Conservation (phyloP, 2,888 invertebrate genomes). For the Papilio protenor region DNA sequence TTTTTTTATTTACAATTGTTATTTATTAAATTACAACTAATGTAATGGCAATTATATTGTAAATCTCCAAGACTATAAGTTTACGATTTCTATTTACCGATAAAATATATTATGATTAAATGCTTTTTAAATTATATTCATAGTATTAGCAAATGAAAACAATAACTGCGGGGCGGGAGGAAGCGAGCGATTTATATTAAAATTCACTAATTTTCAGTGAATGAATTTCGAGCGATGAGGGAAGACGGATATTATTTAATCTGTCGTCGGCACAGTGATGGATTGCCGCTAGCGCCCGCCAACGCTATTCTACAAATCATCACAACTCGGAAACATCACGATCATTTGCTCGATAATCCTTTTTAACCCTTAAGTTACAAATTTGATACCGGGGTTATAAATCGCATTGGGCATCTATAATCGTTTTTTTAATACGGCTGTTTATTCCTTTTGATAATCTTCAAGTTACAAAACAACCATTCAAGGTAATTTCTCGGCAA, state of each 20-base stretch:
- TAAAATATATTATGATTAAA: background rate
- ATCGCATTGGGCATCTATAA: too few species aligned
- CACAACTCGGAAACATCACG: constrained; percentile 40
- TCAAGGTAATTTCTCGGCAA: too few species aligned
- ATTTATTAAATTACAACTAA: too few species aligned
- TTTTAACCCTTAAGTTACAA: background rate
- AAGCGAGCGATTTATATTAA: constrained; percentile 21
- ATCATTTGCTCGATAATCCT: constrained; percentile 26
- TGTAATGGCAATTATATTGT: too few species aligned
- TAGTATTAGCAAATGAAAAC: constrained; percentile 12
- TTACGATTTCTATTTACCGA: too few species aligned
- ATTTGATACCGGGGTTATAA: too few species aligned
- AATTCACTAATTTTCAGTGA: constrained; percentile 52
- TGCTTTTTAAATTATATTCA: background rate
- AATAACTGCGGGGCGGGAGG: background rate
- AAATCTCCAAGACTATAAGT: too few species aligned
- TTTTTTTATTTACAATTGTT: too few species aligned
- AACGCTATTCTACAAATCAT: constrained; percentile 51
- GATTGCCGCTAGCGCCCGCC: constrained; percentile 53
- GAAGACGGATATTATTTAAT: constrained; percentile 55
- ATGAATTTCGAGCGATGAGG: constrained; percentile 49
- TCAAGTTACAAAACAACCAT: too few species aligned
- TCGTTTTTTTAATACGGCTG: too few species aligned
- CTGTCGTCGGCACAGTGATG: constrained; percentile 56
- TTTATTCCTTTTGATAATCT: too few species aligned